These are phyloP conservation scores for Plemyria rubiginata DNA, from an alignment of 2,888 invertebrate species.

Conservation along the genomic window DNA sequence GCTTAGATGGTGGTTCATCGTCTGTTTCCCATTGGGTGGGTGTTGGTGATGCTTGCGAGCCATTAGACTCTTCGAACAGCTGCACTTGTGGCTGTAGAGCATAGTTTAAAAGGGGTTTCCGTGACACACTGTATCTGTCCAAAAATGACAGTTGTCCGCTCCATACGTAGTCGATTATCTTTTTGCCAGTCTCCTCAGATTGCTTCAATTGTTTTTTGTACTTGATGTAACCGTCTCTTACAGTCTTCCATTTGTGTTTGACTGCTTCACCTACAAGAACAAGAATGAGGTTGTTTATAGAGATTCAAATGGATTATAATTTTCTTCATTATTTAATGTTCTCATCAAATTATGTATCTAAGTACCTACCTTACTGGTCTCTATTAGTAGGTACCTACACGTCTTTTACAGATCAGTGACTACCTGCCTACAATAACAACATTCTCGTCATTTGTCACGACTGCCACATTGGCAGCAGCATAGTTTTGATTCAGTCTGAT, in stretches of 20 bases:
- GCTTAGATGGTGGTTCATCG: slow-evolving; percentile 22
- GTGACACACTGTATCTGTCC: slow-evolving; percentile 39
- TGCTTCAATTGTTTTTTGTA: slow-evolving; percentile 46
- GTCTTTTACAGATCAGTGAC: no score
- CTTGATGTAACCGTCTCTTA: slow-evolving; percentile 54
- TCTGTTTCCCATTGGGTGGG: slow-evolving; percentile 14
- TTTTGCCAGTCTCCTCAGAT: slow-evolving; percentile 39
- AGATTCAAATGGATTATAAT: no score
- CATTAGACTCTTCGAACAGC: slow-evolving; percentile 17
- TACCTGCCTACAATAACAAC: no score
- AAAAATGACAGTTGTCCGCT: slow-evolving; percentile 45
- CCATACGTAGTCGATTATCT: slow-evolving; percentile 48
- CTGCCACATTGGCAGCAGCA: no score
- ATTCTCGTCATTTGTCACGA: no score
- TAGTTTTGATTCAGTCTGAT: no score
- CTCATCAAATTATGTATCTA: no score
- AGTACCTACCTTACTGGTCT: no score
- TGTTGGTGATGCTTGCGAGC: slow-evolving; percentile 13
- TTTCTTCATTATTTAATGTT: no score
- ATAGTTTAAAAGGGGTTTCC: slow-evolving; percentile 22
- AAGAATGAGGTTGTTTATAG: not conserved
- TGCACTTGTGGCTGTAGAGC: slow-evolving; percentile 27
- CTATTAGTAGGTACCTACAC: no score
- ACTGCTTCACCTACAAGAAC: slow-evolving; percentile 48
- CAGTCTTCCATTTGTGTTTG: slow-evolving; percentile 54